Evolutionary conservation across 2,113 vertebrate genomes (phyloP).

Genomic region (Cathartes aura): DNA sequence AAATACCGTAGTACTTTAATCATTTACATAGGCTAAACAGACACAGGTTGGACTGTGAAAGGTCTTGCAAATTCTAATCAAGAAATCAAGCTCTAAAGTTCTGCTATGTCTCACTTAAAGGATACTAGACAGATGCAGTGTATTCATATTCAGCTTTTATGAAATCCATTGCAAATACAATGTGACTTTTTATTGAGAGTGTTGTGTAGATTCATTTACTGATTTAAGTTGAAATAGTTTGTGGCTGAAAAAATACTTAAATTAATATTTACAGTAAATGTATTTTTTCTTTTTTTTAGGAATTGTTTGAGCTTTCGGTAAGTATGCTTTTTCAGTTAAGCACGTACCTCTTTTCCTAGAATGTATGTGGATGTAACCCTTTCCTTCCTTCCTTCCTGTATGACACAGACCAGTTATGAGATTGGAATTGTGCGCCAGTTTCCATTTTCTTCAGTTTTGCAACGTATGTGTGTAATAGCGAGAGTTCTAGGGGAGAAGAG

Average conservation of each 20-base stretch:
- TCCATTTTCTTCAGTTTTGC: conserved; percentile 93
- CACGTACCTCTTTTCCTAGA: background rate
- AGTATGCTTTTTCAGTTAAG: conserved; percentile 63
- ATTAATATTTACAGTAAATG: background rate
- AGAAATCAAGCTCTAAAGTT: background rate
- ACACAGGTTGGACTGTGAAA: background rate
- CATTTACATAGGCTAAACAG: background rate
- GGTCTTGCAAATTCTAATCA: background rate
- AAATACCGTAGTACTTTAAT: background rate
- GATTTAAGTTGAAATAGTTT: background rate
- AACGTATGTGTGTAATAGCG: conserved; percentile 93
- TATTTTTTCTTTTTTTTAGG: conserved; percentile 72
- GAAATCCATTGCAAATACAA: background rate
- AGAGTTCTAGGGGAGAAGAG: conserved; percentile 90
- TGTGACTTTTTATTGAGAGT: background rate
- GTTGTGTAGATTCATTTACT: background rate
- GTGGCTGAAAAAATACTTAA: background rate
- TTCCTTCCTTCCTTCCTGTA: background rate
- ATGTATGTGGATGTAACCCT: background rate
- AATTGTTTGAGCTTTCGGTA: conserved; percentile 92
- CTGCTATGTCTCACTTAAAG: background rate
- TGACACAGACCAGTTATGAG: conserved; percentile 85
- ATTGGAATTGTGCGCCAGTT: conserved; percentile 97
- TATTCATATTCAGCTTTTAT: background rate
- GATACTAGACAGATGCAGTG: background rate